Conservation (phyloP, 2,888 invertebrate genomes). For the Cheilosia scutellata region DNA sequence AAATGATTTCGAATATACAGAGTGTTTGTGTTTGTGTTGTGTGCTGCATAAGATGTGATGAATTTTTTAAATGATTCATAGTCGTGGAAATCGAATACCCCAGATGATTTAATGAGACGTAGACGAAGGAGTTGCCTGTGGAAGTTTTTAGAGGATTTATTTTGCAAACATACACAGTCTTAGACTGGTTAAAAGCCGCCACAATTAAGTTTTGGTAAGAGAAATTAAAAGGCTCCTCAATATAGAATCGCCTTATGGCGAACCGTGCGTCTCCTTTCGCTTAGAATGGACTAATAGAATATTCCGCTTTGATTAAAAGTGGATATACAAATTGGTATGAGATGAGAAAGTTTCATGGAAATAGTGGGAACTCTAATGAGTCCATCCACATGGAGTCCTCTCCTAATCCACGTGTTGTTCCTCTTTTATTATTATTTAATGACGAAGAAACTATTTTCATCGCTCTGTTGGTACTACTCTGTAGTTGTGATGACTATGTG, state of each 20-base stretch:
- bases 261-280: background rate
- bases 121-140: background rate
- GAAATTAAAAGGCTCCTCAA: background rate
- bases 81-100: constrained; percentile 50
- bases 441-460: background rate
- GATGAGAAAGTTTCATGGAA: background rate
- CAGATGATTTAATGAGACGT: constrained; percentile 34
- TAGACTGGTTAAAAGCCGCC: background rate
- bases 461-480: background rate
- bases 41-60: constrained; percentile 38
- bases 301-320: constrained; percentile 5
- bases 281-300: background rate
- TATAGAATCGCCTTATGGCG: background rate
- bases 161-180: constrained; percentile 1
- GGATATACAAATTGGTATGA: background rate
- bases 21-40: constrained; percentile 6
- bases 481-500: background rate
- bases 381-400: background rate
- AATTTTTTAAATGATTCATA: constrained; percentile 55
- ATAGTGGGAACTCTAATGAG: background rate
- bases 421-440: background rate
- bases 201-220: background rate
- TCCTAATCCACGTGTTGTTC: background rate
- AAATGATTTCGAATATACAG: constrained; percentile 13
- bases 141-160: constrained; percentile 10